Evolutionary conservation across 2,888 invertebrate species (phyloP), one percentile per base, ranked within the genome.

Genomic region (Synanthedon myopaeformis): DNA sequence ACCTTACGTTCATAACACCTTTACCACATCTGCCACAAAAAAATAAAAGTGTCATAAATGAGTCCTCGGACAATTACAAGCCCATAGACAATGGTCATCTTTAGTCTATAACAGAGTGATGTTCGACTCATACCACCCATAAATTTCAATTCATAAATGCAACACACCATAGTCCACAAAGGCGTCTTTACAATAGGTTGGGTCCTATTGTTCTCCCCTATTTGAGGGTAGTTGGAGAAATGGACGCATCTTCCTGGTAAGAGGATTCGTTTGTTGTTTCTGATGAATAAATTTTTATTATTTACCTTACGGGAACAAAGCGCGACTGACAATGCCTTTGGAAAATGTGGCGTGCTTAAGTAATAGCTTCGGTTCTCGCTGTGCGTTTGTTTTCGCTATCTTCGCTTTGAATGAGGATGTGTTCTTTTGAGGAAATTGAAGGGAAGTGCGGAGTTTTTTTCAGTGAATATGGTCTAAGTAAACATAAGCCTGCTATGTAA

Each of bases 261-360:
- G 63, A 70, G 69, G 67, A 70, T 66, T 63, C 67, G 51, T 79
- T 79, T 79, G 74, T 80, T 72, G 67, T 70, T 70, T 62, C 64
- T 72, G 70, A 75, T 74, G 73, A 79, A 76, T 75, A 76, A 63
- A 70, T 74, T 75, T 79, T 76, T 69, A 72, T 72, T 70, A 62
- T 72, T 69, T 65, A 63, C 66, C 59, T 63, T 57, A 42, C 56
- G 58, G 57, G 64, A 65, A 73, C 70, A 75, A 70, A 70, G 65
- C 65, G 59, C 51, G 23, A 59, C 64, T 65, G 67, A 70, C 72
- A 61, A 59, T 55, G 56, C 53, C 14, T 52, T 41, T 53, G 55
- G 56, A 52, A 45, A 53, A 59, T 53, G 56, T 53, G 56, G 50
- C 56, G 52, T 53, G 45, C 45, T 45, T 13, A 45, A 45, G 45